Evolutionary conservation across 2,113 vertebrate species (phyloP).

Genomic region (Laterallus jamaicensis): DNA sequence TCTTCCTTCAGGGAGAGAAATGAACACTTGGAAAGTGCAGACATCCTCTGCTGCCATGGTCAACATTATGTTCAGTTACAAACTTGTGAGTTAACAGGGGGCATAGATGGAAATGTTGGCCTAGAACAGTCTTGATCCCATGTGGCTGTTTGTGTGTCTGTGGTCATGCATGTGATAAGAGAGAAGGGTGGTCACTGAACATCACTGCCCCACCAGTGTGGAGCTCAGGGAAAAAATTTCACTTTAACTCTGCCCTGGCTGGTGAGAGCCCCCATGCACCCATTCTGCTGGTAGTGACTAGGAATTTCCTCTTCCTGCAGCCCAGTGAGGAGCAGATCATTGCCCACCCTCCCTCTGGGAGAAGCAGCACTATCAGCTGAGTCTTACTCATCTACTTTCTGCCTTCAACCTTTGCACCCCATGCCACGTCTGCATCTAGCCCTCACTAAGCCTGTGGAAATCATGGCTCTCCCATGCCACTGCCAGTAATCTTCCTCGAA

Average conservation of each 20-base stretch:
- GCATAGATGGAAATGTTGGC: background rate
- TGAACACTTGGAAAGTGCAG: background rate
- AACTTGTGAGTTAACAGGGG: background rate
- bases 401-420: background rate
- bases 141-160: background rate
- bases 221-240: background rate
- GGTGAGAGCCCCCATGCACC: background rate
- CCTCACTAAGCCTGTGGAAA: background rate
- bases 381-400: background rate
- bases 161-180: background rate
- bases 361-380: background rate
- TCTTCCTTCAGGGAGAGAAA: background rate
- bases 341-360: background rate
- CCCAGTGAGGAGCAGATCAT: rapidly evolving
- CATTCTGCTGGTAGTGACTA: background rate
- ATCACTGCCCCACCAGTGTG: background rate
- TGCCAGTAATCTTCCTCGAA: background rate
- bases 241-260: background rate
- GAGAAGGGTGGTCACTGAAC: background rate
- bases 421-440: background rate
- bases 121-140: background rate
- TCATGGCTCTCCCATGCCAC: background rate
- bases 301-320: background rate
- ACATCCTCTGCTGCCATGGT: background rate
- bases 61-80: background rate